Conservation (phyloP, 1,140 invertebrate species). For the Polyergus mexicanus region DNA sequence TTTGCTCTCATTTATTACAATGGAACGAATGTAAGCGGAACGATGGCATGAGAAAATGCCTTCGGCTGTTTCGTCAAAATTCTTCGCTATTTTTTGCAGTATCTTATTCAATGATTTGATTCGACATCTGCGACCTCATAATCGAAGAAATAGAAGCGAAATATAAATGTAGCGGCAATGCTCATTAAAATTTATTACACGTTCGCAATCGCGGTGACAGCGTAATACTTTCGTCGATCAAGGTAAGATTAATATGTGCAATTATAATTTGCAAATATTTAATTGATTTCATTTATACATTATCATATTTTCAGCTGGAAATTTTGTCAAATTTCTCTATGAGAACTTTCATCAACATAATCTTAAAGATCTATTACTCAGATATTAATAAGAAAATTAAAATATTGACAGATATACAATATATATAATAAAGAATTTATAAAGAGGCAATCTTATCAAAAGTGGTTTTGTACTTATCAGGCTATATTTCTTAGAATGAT, state of each 20-base stretch:
- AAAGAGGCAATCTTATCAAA: not conserved
- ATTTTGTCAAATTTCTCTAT: not conserved
- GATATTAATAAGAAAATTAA: not conserved
- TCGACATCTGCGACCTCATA: not conserved
- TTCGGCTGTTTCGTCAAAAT: not conserved
- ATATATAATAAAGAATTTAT: not conserved
- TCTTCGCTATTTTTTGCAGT: not conserved
- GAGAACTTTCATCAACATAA: not conserved
- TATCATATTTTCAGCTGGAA: not conserved
- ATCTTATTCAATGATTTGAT: not conserved
- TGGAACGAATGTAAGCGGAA: slow-evolving; percentile 31
- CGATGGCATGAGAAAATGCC: slow-evolving; percentile 3
- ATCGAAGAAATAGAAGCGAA: slow-evolving; percentile 13
- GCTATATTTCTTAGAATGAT: not conserved
- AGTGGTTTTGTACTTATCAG: not conserved
- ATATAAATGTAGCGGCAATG: not conserved
- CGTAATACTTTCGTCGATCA: slow-evolving; percentile 68
- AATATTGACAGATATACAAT: too few species aligned
- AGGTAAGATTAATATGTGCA: not conserved
- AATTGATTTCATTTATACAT: not conserved
- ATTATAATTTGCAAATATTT: slow-evolving; percentile 19
- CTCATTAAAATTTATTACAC: not conserved
- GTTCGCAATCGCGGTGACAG: not conserved
- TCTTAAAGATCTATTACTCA: not conserved
- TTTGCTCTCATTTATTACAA: not conserved